phyloP scores from a whole-genome alignment of 2,888 invertebrate species.

The Sphaeridia pumilis region DNA sequence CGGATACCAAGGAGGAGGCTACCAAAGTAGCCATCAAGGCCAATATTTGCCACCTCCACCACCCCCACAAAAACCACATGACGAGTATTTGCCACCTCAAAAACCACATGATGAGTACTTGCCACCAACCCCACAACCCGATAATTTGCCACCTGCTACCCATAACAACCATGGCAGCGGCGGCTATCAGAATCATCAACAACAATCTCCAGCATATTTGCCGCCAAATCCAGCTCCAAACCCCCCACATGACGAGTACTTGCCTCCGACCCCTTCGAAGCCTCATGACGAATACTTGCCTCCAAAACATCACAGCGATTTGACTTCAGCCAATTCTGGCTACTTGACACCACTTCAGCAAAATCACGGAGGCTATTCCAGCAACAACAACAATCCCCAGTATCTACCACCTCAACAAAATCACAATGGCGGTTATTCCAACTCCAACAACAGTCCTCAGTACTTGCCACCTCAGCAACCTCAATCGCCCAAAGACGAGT shows the following conservation, averaged over 20 bases:
- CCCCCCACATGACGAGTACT: slow-evolving; percentile 1
- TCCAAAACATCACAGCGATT: too few species aligned
- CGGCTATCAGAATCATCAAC: background rate
- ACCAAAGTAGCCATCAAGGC: background rate
- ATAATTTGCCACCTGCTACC: background rate
- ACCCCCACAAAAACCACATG: background rate
- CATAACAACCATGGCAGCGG: too few species aligned
- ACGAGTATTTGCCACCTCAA: background rate
- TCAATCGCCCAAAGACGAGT: background rate
- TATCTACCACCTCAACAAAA: too few species aligned
- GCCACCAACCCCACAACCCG: background rate
- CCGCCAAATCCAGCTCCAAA: slow-evolving; percentile 4
- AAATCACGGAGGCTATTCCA: background rate
- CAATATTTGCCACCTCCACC: slow-evolving; percentile 3
- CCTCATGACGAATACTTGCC: slow-evolving; percentile 10
- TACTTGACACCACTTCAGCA: too few species aligned
- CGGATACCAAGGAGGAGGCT: background rate
- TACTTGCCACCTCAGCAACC: background rate
- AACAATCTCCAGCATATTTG: background rate
- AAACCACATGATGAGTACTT: slow-evolving; percentile 9
- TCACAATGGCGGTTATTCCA: too few species aligned
- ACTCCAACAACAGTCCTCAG: background rate
- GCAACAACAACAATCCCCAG: background rate
- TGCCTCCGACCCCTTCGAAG: slow-evolving; percentile 13
- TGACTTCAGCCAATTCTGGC: too few species aligned